These are phyloP conservation scores for Sphinx pinastri DNA, from an alignment of 2,888 invertebrate species.

Conservation along the genomic window DNA sequence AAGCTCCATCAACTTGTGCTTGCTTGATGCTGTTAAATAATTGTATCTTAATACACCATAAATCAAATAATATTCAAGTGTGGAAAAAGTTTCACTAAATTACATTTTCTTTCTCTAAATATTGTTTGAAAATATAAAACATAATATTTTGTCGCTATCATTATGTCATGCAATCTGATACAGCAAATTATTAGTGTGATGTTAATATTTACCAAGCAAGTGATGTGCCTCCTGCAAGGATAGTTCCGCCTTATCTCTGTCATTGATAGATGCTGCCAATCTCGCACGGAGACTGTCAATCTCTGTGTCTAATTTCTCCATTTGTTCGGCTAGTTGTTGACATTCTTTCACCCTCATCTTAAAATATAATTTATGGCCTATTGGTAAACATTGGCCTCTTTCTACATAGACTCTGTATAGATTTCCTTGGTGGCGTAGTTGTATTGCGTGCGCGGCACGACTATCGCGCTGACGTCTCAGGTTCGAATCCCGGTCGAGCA, in stretches of 20 bases:
- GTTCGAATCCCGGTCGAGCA: too few species aligned
- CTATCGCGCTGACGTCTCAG: too few species aligned
- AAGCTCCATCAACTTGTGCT: conserved; percentile 71
- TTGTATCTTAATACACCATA: conserved; percentile 13
- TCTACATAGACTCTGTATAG: too few species aligned
- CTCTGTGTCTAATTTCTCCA: conserved; percentile 66
- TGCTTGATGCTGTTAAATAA: conserved; percentile 64
- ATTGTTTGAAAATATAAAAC: too few species aligned
- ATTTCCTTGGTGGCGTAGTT: too few species aligned
- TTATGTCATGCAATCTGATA: too few species aligned
- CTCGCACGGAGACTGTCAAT: conserved; percentile 82
- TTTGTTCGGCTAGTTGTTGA: conserved; percentile 68
- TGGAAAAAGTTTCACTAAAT: too few species aligned
- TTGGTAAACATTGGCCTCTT: neutral
- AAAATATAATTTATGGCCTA: conserved; percentile 28
- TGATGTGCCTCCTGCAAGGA: conserved; percentile 86
- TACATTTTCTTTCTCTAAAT: too few species aligned
- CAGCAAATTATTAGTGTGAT: too few species aligned
- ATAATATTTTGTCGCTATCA: neutral
- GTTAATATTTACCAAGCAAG: conserved; percentile 77
- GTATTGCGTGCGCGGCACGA: too few species aligned
- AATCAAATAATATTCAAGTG: too few species aligned
- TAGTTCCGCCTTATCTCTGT: conserved; percentile 84
- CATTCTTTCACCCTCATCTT: conserved; percentile 79
- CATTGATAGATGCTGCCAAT: conserved; percentile 83